These are phyloP conservation scores for Trichogramma evanescens DNA, from an alignment of 2,888 invertebrate genomes.

Conservation along the genomic window DNA sequence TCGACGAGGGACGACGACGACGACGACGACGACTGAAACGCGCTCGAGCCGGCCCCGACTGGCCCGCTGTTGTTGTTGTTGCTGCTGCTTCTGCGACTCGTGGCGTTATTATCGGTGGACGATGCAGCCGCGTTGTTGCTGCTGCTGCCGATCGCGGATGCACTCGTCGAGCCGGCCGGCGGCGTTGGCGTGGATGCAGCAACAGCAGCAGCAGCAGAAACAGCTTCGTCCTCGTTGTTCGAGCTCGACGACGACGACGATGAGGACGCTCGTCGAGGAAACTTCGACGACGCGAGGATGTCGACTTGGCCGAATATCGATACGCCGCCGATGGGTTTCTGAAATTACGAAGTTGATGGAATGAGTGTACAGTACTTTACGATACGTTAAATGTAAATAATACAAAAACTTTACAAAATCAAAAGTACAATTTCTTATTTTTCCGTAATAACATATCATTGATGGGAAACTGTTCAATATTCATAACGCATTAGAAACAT, in stretches of 20 bases:
- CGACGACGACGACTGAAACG: too few species aligned
- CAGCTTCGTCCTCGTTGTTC: constrained; percentile 31
- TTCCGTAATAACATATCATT: too few species aligned
- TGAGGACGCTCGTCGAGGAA: constrained; percentile 22
- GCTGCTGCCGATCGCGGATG: background rate
- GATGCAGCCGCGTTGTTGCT: background rate
- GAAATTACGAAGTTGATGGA: constrained; percentile 26
- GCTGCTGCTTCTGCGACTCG: constrained; percentile 1
- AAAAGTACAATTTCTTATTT: too few species aligned
- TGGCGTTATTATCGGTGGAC: too few species aligned
- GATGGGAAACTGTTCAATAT: too few species aligned
- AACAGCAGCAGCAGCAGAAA: background rate
- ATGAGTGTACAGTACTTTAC: background rate
- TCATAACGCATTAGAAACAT: too few species aligned
- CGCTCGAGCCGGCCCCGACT: too few species aligned
- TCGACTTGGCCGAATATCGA: constrained; percentile 53
- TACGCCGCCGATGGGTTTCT: constrained; percentile 60
- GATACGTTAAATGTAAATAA: too few species aligned
- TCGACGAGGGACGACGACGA: too few species aligned
- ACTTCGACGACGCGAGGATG: constrained; percentile 28
- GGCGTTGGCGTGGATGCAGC: too few species aligned
- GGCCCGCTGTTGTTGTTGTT: constrained; percentile 8
- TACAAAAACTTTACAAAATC: too few species aligned
- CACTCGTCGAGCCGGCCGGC: background rate
- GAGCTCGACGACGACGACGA: constrained; percentile 24